Evolutionary conservation across 2,888 invertebrate species (phyloP).

Genomic region (Polia nebulosa): DNA sequence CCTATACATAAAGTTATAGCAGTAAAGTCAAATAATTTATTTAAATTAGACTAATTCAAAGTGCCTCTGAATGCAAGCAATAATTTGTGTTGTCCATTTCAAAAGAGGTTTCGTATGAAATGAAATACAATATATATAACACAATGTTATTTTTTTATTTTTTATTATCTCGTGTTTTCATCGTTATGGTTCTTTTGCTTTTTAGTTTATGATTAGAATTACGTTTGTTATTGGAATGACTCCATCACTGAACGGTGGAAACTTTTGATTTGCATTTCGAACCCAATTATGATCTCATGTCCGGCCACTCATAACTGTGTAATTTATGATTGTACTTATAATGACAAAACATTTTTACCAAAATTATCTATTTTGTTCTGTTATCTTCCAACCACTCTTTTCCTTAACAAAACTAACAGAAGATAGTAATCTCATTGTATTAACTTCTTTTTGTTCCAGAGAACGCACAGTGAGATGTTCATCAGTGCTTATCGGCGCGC

Average conservation of each 20-base stretch:
- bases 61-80: not conserved
- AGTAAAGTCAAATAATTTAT: not conserved
- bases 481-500: slow-evolving; percentile 87
- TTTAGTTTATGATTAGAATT: not conserved
- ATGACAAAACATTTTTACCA: not conserved
- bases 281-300: not conserved
- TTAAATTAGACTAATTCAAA: not conserved
- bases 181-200: not conserved
- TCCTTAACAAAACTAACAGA: not conserved
- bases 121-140: no score
- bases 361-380: not conserved
- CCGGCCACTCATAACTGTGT: not conserved
- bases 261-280: not conserved
- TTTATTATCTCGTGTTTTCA: not conserved
- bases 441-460: slow-evolving; percentile 72
- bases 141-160: not conserved
- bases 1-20: no score
- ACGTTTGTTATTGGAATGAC: slow-evolving; percentile 2
- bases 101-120: no score
- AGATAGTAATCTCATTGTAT: not conserved
- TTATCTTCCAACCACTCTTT: not conserved
- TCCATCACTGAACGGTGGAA: not conserved
- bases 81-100: not conserved
- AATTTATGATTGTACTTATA: not conserved
- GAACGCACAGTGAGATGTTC: slow-evolving; percentile 88